A percentile compares a stretch with the other conserved stretches of the same genome.
phyloP scores from a whole-genome alignment of 2,888 invertebrate species.

The Cynaeus angustus region DNA sequence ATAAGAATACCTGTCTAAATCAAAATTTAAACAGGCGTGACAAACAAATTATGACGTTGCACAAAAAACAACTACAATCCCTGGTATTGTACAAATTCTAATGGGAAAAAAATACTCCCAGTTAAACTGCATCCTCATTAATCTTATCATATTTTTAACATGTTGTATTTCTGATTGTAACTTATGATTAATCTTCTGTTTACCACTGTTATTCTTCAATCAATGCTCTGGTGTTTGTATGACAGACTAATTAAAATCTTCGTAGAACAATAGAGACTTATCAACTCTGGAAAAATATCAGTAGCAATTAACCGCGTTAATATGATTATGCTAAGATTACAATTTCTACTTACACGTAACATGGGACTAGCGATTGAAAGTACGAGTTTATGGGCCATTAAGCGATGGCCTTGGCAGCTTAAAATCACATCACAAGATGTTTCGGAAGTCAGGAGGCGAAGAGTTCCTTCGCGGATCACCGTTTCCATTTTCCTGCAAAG shows the following conservation, averaged over 20 bases:
- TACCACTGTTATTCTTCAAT: neutral
- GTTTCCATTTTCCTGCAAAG: slow-evolving; percentile 64
- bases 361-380: slow-evolving; percentile 81
- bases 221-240: neutral
- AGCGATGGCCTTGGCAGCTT: slow-evolving; percentile 77
- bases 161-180: neutral
- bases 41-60: too few relatives aligned
- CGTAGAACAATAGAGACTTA: neutral
- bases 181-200: neutral
- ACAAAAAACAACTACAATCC: too few relatives aligned
- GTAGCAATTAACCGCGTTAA: neutral
- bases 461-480: slow-evolving; percentile 67
- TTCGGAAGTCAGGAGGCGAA: slow-evolving; percentile 73
- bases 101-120: too few relatives aligned
- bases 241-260: slow-evolving; percentile 1
- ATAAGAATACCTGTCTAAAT: too few relatives aligned
- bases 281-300: neutral
- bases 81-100: too few relatives aligned
- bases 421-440: slow-evolving; percentile 77
- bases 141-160: neutral
- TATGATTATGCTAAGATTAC: too few relatives aligned
- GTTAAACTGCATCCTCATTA: neutral
- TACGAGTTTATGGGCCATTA: slow-evolving; percentile 80
- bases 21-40: too few relatives aligned
- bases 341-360: slow-evolving; percentile 74